phyloP scores from a whole-genome alignment of 1,140 invertebrate species.

The Drosophila lacteicornis region DNA sequence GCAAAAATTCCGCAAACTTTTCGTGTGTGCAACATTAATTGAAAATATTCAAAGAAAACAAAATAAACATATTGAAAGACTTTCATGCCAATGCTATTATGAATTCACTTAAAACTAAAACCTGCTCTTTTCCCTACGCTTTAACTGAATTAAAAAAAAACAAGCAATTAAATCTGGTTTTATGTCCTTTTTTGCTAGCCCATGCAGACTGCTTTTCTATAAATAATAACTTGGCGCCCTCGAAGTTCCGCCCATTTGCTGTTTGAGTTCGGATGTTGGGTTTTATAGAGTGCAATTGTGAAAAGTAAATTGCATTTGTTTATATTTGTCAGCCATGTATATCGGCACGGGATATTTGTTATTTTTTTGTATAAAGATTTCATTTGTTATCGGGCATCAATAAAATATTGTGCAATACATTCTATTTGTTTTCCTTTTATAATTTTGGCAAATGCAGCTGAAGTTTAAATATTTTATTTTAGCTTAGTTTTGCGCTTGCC shows the following conservation, averaged over 20 bases:
- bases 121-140: neutral
- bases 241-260: neutral
- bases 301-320: slow-evolving; percentile 67
- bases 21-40: too few species aligned
- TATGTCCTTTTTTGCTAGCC: slow-evolving; percentile 36
- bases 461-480: neutral
- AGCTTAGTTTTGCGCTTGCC: slow-evolving; percentile 5
- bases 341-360: slow-evolving; percentile 1
- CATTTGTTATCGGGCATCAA: neutral
- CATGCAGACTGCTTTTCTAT: slow-evolving; percentile 50
- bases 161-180: slow-evolving; percentile 53
- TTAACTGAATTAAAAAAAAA: slow-evolving; percentile 8
- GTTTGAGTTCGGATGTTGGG: slow-evolving; percentile 35
- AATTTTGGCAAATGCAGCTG: neutral
- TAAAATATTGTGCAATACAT: neutral
- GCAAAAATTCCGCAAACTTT: neutral
- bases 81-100: neutral
- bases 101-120: neutral
- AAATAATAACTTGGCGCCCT: slow-evolving; percentile 57
- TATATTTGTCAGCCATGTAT: slow-evolving; percentile 42
- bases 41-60: too few species aligned
- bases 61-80: neutral
- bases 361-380: slow-evolving; percentile 9
- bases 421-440: neutral
- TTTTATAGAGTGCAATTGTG: slow-evolving; percentile 60